Conservation (phyloP, 2,888 invertebrate genomes). For the Clanis bilineata region DNA sequence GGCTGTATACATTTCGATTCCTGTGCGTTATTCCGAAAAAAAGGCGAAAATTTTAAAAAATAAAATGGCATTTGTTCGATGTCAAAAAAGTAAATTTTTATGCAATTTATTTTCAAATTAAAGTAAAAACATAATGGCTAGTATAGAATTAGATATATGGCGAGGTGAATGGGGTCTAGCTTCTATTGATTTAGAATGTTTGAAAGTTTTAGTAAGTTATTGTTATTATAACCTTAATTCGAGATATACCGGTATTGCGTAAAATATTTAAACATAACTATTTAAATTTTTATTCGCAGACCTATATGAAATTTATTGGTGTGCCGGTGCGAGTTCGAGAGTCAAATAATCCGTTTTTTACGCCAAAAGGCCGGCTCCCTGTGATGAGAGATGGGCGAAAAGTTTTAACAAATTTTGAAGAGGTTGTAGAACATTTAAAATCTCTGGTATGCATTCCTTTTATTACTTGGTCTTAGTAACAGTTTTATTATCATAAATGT, state of each 20-base stretch:
- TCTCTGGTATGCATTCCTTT: slow-evolving; percentile 76
- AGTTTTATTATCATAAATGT: background rate
- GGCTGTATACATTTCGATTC: no score
- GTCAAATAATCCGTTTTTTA: slow-evolving; percentile 86
- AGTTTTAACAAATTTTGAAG: slow-evolving; percentile 84
- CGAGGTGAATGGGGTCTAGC: slow-evolving; percentile 94
- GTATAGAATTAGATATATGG: slow-evolving; percentile 88
- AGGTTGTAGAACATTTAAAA: slow-evolving; percentile 86
- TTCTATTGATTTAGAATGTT: slow-evolving; percentile 91
- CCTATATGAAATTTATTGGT: slow-evolving; percentile 88
- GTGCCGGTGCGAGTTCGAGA: slow-evolving; percentile 87
- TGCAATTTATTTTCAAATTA: background rate
- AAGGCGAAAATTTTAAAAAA: no score
- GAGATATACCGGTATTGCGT: slow-evolving; percentile 42
- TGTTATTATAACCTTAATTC: slow-evolving; percentile 44
- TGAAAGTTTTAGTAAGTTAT: slow-evolving; percentile 88
- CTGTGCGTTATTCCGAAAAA: no score
- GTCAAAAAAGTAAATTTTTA: slow-evolving; percentile 19
- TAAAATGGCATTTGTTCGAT: slow-evolving; percentile 24
- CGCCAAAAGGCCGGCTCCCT: slow-evolving; percentile 88
- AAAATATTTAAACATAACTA: background rate
- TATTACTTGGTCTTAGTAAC: background rate
- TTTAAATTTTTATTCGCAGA: slow-evolving; percentile 57
- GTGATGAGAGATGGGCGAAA: slow-evolving; percentile 84
- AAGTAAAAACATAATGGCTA: slow-evolving; percentile 54